Percentiles rank a stretch among this genome's conserved stretches.
These are phyloP conservation scores for Spinibarbus caldwelli DNA, from an alignment of 2,797 vertebrate species.

Conservation along the genomic window DNA sequence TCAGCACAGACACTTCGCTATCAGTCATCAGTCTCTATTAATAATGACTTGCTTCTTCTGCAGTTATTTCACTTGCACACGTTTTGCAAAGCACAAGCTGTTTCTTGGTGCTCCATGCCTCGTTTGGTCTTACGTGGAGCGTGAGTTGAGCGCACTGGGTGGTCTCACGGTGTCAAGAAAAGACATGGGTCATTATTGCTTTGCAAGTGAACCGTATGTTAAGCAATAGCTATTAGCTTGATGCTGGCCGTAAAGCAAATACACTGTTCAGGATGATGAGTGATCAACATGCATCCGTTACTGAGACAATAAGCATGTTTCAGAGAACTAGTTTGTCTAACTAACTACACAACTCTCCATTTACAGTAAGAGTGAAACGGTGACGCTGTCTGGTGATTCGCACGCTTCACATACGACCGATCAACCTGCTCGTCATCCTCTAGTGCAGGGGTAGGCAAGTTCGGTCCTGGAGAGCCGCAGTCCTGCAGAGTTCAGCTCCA, in stretches of 20 bases:
- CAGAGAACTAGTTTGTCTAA: background rate
- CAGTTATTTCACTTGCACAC: background rate
- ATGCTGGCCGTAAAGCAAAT: background rate
- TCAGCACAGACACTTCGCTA: background rate
- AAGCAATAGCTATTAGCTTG: conserved; percentile 1
- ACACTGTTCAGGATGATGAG: background rate
- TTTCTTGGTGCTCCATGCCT: background rate
- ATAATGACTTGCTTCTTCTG: background rate
- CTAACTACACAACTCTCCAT: background rate
- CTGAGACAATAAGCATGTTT: background rate
- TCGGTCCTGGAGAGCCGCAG: too few relatives aligned
- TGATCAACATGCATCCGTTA: background rate
- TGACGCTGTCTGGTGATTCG: background rate
- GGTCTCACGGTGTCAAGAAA: background rate
- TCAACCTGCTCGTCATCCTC: background rate
- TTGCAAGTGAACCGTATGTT: background rate
- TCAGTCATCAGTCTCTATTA: background rate
- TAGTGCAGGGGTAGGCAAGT: too few relatives aligned
- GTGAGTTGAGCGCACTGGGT: background rate
- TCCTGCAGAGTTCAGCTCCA: too few relatives aligned
- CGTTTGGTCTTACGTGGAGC: background rate
- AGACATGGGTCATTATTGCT: background rate
- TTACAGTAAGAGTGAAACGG: background rate
- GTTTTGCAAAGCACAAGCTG: background rate
- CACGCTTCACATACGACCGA: background rate